A percentile compares a stretch with the other conserved stretches of the same genome.
Evolutionary conservation across 1,140 invertebrate species (phyloP).

Genomic region (Drosophila simulans): DNA sequence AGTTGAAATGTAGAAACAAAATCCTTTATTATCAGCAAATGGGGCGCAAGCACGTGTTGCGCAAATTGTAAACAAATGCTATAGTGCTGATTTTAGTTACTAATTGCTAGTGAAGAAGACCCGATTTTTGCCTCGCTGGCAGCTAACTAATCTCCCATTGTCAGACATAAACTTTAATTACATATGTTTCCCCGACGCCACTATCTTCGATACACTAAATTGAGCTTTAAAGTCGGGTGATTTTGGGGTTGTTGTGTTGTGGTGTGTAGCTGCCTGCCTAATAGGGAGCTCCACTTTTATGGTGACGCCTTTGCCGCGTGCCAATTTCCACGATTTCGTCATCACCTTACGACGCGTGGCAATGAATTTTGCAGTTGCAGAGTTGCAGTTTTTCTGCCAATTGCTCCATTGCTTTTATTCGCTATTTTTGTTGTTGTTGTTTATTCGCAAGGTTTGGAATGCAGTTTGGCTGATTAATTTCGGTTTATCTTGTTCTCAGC

Average conservation of each 20-base stretch:
- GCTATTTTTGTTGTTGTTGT: neutral
- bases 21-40: neutral
- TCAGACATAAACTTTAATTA: slow-evolving; percentile 32
- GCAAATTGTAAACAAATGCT: slow-evolving; percentile 14
- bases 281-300: slow-evolving; percentile 4
- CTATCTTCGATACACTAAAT: slow-evolving; percentile 26
- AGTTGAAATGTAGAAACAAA: neutral
- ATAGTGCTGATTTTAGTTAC: neutral
- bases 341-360: slow-evolving; percentile 30
- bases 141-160: slow-evolving; percentile 20
- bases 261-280: neutral
- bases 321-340: slow-evolving; percentile 48
- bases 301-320: slow-evolving; percentile 24
- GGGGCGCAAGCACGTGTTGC: slow-evolving; percentile 23
- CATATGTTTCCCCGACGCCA: slow-evolving; percentile 14
- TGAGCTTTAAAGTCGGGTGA: slow-evolving; percentile 21
- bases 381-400: slow-evolving; percentile 2
- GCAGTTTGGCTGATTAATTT: slow-evolving; percentile 44
- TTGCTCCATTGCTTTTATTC: neutral
- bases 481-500: slow-evolving; percentile 17
- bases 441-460: slow-evolving; percentile 22
- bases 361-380: slow-evolving; percentile 28
- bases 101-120: slow-evolving; percentile 11
- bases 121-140: slow-evolving; percentile 21
- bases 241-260: neutral